phyloP scores from a whole-genome alignment of 2,888 invertebrate species.

The Tenodera sinensis region DNA sequence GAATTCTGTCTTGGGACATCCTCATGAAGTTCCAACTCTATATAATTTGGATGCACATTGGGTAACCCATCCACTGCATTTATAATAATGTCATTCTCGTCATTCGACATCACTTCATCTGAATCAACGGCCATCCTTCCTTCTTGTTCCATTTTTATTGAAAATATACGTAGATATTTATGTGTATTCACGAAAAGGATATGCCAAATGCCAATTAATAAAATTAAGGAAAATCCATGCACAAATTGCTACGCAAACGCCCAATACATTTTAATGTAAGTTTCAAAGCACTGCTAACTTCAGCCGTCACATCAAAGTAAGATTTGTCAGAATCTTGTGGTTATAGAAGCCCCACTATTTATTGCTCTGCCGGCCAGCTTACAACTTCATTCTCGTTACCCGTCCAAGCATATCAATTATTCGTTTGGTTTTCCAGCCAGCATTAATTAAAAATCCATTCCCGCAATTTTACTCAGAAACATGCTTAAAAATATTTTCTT shows the following conservation, averaged over 20 bases:
- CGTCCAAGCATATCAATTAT: neutral
- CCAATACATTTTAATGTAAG: neutral
- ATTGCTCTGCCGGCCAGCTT: neutral
- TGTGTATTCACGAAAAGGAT: neutral
- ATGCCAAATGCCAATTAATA: neutral
- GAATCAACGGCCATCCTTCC: slow-evolving; percentile 28
- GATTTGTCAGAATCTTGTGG: neutral
- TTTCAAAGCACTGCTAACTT: neutral
- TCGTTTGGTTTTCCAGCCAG: neutral
- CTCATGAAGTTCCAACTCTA: slow-evolving; percentile 60
- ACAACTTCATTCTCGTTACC: neutral
- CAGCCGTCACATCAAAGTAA: neutral
- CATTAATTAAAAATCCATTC: neutral
- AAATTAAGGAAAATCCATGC: neutral
- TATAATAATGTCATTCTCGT: slow-evolving; percentile 53
- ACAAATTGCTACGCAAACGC: neutral
- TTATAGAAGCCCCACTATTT: neutral
- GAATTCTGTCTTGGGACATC: slow-evolving; percentile 36
- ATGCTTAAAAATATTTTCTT: neutral
- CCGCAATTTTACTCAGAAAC: neutral
- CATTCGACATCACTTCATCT: slow-evolving; percentile 26
- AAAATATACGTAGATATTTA: neutral
- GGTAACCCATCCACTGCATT: slow-evolving; percentile 83
- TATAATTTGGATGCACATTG: slow-evolving; percentile 76
- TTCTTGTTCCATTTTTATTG: slow-evolving; percentile 25